Percentiles rank a stretch among this genome's conserved stretches.
Evolutionary conservation across 2,888 invertebrate genomes (phyloP).

Genomic region (Diarsia mendica): DNA sequence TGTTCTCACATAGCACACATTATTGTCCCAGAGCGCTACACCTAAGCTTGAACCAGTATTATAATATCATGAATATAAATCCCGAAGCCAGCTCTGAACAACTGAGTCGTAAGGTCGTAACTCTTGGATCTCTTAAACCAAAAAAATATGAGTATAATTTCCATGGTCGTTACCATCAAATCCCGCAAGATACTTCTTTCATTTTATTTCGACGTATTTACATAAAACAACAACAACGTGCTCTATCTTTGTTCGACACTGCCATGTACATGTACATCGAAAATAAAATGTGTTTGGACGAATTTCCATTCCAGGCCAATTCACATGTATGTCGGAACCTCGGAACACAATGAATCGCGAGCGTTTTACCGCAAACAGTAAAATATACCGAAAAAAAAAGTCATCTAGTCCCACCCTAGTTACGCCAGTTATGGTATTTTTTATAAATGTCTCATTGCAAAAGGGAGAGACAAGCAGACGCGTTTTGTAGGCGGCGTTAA

Average conservation of each 20-base stretch:
- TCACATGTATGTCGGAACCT: conserved; percentile 57
- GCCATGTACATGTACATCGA: conserved; percentile 7
- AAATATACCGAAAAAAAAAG: conserved; percentile 65
- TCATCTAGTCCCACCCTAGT: conserved; percentile 48
- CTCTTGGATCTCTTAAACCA: conserved; percentile 45
- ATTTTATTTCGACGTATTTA: conserved; percentile 55
- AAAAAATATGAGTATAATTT: conserved; percentile 46
- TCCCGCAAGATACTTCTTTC: conserved; percentile 37
- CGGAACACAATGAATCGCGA: conserved; percentile 49
- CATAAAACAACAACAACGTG: conserved; percentile 39
- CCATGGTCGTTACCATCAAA: conserved; percentile 41
- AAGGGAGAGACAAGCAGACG: conserved; percentile 70
- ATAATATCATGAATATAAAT: conserved; percentile 64
- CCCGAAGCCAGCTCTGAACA: conserved; percentile 33
- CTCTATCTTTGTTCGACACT: conserved; percentile 11
- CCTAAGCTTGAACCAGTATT: conserved; percentile 48
- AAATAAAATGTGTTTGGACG: conserved; percentile 46
- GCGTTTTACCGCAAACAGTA: conserved; percentile 33
- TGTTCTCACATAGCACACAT: conserved; percentile 50
- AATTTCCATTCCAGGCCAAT: conserved; percentile 51
- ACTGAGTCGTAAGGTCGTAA: conserved; percentile 60
- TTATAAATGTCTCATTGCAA: conserved; percentile 72
- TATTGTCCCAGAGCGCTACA: conserved; percentile 49
- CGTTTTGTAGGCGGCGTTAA: conserved; percentile 80
- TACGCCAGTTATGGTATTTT: conserved; percentile 49